Base-by-base conservation (phyloP, 1,140 invertebrate genomes). In the Trichogramma pretiosum region DNA sequence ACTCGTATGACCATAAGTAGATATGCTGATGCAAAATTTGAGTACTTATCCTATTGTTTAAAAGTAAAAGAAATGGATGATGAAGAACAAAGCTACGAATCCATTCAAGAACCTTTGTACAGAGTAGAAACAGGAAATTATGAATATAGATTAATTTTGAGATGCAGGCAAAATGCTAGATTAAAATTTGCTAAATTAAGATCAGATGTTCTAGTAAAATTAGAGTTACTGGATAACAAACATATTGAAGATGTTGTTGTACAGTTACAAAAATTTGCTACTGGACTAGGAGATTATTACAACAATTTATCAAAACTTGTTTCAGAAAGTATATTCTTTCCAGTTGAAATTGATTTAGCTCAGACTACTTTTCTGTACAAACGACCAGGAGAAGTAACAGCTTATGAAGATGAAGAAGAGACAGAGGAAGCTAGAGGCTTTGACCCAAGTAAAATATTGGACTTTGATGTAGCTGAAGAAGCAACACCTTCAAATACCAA, bases 61-160 rank as follows among this genome's bases (percentile, higher is more conserved):
- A 99, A 98, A 76, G 87, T 91, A 0, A 92, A 91, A 65, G 96
- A 99, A 76, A 89, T 98, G 86, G 95, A 99, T 61, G 96, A 99
- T 68, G 95, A 99, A 66, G 95, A 98, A 63, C 91, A 93, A 55
- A 87, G 85, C 46, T 98, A 93, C 66, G 85, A 85, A 24, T 83
- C 89, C 0, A 64, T 98, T n/a, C 91, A 97, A 63, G 95, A 99
- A 66, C 93, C 95, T 0, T 70, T 98, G 13, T 98, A 98, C 67
- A 77, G 96, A 32, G 90, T 99, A 0, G 95, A 98, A 72, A 98
- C 96, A 5, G 95, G 95, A 42, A 99, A 99, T 69, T 99, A 98
- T 74, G 95, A 98, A 68, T 99, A 98, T 65, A 83, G 94, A 53
- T 68, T 98, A 41, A 84, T 98, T 30, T 68, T 99, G 5, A 77